These are phyloP conservation scores for Drosophila mettleri DNA, from an alignment of 2,888 invertebrate genomes.

Conservation along the genomic window DNA sequence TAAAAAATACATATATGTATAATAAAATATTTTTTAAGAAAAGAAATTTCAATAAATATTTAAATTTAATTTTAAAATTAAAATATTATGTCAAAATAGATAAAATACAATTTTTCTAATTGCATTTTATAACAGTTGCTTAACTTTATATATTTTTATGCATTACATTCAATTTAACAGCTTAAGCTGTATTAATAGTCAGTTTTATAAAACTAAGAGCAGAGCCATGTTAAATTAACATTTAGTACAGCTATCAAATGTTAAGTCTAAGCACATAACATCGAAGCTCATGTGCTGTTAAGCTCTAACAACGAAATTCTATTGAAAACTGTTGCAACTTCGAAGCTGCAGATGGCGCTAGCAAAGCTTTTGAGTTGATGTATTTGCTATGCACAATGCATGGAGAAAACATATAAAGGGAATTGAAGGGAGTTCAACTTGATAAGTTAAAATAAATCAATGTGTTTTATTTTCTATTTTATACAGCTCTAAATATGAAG, in stretches of 20 bases:
- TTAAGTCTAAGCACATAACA: too few species aligned
- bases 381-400: not conserved
- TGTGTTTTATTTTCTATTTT: not conserved
- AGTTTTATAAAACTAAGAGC: not conserved
- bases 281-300: conserved; percentile 3
- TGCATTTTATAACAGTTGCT: conserved; percentile 1
- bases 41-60: too few species aligned
- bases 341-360: conserved; percentile 16
- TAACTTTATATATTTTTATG: not conserved
- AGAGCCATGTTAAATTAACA: not conserved
- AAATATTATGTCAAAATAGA: too few species aligned
- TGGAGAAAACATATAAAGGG: not conserved
- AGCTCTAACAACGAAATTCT: not conserved
- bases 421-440: not conserved
- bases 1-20: too few species aligned
- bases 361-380: not conserved
- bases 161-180: not conserved
- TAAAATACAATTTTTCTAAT: too few species aligned
- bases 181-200: not conserved
- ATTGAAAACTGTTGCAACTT: not conserved
- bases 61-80: too few species aligned
- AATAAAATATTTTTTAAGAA: too few species aligned
- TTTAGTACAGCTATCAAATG: not conserved
- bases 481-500: not conserved
- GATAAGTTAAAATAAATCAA: not conserved